Evolutionary conservation across 1,140 invertebrate genomes (phyloP), one percentile per base, ranked within the genome.

Genomic region (Panulirus ornatus): DNA sequence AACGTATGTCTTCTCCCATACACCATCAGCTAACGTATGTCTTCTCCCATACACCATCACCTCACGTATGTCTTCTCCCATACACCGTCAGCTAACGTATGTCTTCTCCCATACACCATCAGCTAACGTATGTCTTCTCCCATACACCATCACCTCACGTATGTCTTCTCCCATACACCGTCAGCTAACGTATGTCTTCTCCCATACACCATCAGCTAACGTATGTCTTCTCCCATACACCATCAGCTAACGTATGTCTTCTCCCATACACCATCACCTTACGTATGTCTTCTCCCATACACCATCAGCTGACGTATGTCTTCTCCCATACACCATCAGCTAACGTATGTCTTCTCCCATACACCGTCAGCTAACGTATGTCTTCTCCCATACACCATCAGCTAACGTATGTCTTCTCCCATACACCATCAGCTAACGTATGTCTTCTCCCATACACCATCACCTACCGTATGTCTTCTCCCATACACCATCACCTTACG

Each of bases 121-220:
- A 70, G 5, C 3, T 70, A 70, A n/a, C n/a, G n/a, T n/a, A n/a
- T 27, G 30, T 34, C 22, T 70, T 3, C 22, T 34, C 6, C 6
- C 6, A 27, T 70, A 34, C 6, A 27, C 5, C 6, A 27, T 5
- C 22, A 34, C 5, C 5, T n/a, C 3, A 27, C 22, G 6, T n/a
- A 27, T 27, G 22, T 27, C 3, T 70, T n/a, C n/a, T n/a, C n/a
- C n/a, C n/a, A n/a, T n/a, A n/a, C n/a, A n/a, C n/a, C n/a, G n/a
- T n/a, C n/a, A n/a, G n/a, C n/a, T n/a, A 1, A 78, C 16, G 40
- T 78, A 78, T 78, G 40, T 78, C 36, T 78, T 34, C 40, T 5
- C 40, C 3, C 40, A 40, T 78, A 40, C 19, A 19, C 19, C n/a
- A 70, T 34, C 22, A 70, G 5, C 3, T 70, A 70, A n/a, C n/a